Percentiles rank a stretch among this genome's conserved stretches.
Evolutionary conservation across 2,113 vertebrate species (phyloP).

Genomic region (Leucopternis melanops): DNA sequence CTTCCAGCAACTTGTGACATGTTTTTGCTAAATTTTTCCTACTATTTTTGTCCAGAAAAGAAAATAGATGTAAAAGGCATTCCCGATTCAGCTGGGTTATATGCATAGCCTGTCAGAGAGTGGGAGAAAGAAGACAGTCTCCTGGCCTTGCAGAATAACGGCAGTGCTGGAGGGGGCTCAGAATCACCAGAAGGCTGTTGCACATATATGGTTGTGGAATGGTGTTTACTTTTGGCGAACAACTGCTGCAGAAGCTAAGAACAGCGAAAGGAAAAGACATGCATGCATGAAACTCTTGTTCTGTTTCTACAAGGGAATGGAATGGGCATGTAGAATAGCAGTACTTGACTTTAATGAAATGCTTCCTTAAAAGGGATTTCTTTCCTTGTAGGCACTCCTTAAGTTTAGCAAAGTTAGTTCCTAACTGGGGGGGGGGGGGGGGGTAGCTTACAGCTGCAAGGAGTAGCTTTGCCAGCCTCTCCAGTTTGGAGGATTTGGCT

Average conservation of each 20-base stretch:
- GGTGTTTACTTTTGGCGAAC: slow-evolving; percentile 84
- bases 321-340: not conserved
- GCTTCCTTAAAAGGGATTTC: slow-evolving; percentile 64
- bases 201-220: slow-evolving; percentile 88
- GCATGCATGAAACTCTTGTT: not conserved
- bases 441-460: not conserved
- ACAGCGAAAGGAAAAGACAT: slow-evolving; percentile 19
- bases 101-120: slow-evolving; percentile 71
- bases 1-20: slow-evolving; percentile 72
- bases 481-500: fast-evolving
- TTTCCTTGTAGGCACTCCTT: not conserved
- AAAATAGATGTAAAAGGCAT: slow-evolving; percentile 90
- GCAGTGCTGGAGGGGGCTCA: not conserved
- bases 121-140: not conserved
- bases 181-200: slow-evolving; percentile 52
- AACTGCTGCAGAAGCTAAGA: slow-evolving; percentile 68
- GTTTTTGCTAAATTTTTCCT: slow-evolving; percentile 80
- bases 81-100: slow-evolving; percentile 85
- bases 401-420: not conserved
- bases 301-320: not conserved
- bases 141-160: not conserved
- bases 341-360: not conserved
- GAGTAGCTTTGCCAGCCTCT: not conserved
- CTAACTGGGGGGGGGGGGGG: too few relatives aligned
- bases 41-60: slow-evolving; percentile 89